Conservation (phyloP, 2,113 vertebrate genomes). For the Zosterops pallidus region DNA sequence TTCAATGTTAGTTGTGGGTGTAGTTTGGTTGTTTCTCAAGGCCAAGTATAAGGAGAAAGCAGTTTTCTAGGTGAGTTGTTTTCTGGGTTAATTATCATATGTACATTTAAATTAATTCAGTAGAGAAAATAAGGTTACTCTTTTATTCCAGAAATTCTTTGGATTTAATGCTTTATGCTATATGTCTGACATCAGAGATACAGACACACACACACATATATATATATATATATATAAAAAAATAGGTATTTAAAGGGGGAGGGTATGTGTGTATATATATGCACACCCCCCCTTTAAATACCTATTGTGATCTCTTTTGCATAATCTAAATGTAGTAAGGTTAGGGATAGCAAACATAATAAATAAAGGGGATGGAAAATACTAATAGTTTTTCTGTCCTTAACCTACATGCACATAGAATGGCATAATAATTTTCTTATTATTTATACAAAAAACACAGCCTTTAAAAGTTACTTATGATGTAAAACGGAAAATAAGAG, state of each 20-base stretch:
- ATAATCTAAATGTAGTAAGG: not conserved
- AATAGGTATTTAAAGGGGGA: not conserved
- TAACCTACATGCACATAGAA: not conserved
- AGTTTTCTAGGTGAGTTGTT: not conserved
- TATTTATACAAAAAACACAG: not conserved
- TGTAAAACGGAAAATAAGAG: not conserved
- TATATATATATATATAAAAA: not conserved
- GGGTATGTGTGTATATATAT: rapidly evolving
- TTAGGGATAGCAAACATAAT: not conserved
- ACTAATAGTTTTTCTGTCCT: not conserved
- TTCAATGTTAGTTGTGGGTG: not conserved
- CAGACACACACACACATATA: rapidly evolving
- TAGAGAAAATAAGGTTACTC: not conserved
- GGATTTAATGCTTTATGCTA: not conserved
- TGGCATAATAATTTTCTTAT: not conserved
- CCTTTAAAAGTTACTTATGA: not conserved
- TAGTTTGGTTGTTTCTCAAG: not conserved
- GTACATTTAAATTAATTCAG: not conserved
- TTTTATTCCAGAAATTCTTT: not conserved
- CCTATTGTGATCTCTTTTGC: not conserved
- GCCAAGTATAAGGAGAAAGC: not conserved
- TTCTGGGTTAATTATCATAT: not conserved
- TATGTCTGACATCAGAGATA: not conserved
- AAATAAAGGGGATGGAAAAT: not conserved
- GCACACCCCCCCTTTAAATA: not conserved